Evolutionary conservation across 2,888 invertebrate species (phyloP).

Genomic region (Melanargia galathea): DNA sequence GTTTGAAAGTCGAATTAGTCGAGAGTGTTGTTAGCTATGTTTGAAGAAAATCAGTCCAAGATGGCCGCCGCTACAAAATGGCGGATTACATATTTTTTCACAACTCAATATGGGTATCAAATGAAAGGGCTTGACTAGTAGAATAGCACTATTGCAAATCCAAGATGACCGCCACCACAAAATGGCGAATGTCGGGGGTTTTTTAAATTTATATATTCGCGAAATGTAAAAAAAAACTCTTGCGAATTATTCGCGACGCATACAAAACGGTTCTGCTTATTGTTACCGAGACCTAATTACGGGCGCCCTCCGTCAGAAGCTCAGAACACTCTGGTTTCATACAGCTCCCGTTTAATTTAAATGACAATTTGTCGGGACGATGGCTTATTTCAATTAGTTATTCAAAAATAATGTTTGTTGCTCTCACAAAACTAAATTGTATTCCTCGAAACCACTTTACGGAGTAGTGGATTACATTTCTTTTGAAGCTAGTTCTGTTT

Average conservation of each 20-base stretch:
- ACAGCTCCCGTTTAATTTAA: slow-evolving; percentile 22
- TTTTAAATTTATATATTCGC: neutral
- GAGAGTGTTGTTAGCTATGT: no score
- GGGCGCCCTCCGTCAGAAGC: slow-evolving; percentile 6
- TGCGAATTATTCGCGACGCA: slow-evolving; percentile 31
- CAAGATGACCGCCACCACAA: no score
- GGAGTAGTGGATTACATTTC: neutral
- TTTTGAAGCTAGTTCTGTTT: no score
- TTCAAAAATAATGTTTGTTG: slow-evolving; percentile 6
- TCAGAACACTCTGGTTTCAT: slow-evolving; percentile 9
- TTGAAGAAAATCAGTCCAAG: no score
- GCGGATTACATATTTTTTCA: no score
- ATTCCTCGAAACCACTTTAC: neutral
- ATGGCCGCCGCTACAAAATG: no score
- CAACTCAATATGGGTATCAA: no score
- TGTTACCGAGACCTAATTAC: slow-evolving; percentile 31
- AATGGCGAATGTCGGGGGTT: no score
- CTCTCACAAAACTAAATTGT: slow-evolving; percentile 14
- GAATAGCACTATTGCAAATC: no score
- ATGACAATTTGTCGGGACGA: slow-evolving; percentile 25
- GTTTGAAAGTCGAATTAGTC: no score
- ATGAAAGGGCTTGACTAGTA: no score
- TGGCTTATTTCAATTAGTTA: slow-evolving; percentile 29
- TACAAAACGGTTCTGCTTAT: slow-evolving; percentile 37
- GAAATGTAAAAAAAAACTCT: slow-evolving; percentile 5